Conservation (phyloP, 2,113 vertebrate species). For the Arothron firmamentum region DNA sequence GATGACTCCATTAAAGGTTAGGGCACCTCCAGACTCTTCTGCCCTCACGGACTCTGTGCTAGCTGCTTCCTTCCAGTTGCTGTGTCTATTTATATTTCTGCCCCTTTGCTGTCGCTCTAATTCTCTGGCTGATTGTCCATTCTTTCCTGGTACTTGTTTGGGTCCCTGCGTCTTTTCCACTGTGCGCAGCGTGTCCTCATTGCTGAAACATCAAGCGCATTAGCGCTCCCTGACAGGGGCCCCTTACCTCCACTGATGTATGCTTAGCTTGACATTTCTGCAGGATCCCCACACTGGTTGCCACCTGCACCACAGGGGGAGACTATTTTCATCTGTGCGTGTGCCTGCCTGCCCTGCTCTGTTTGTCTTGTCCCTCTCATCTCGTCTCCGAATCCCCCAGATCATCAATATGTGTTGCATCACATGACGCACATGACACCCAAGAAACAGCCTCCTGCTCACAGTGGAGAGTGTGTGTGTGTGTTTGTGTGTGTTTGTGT, state of each 20-base stretch:
- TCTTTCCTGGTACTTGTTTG: constrained; percentile 29
- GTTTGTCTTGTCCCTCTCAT: constrained; percentile 12
- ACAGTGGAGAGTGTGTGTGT: too few relatives aligned
- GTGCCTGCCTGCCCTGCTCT: constrained; percentile 8
- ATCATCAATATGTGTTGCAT: too few relatives aligned
- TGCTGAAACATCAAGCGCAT: constrained; percentile 63
- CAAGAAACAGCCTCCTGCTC: too few relatives aligned
- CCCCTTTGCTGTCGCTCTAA: constrained; percentile 22
- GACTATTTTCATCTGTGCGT: constrained; percentile 23
- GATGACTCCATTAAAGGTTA: not conserved
- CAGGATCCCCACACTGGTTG: constrained; percentile 19
- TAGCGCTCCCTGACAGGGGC: constrained; percentile 53
- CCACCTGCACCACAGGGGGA: constrained; percentile 4
- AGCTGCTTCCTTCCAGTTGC: constrained; percentile 4
- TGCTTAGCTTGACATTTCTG: constrained; percentile 61
- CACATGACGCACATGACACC: too few relatives aligned
- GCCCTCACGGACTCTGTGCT: not conserved
- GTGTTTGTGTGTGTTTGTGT: too few relatives aligned
- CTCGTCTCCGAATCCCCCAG: too few relatives aligned
- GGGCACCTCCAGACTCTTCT: not conserved
- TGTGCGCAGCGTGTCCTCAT: constrained; percentile 47
- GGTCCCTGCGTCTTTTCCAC: constrained; percentile 15
- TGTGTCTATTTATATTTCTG: constrained; percentile 12
- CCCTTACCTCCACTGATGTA: constrained; percentile 56
- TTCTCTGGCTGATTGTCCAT: constrained; percentile 26